Evolutionary conservation across 2,113 vertebrate genomes (phyloP).

Genomic region (Colius striatus): DNA sequence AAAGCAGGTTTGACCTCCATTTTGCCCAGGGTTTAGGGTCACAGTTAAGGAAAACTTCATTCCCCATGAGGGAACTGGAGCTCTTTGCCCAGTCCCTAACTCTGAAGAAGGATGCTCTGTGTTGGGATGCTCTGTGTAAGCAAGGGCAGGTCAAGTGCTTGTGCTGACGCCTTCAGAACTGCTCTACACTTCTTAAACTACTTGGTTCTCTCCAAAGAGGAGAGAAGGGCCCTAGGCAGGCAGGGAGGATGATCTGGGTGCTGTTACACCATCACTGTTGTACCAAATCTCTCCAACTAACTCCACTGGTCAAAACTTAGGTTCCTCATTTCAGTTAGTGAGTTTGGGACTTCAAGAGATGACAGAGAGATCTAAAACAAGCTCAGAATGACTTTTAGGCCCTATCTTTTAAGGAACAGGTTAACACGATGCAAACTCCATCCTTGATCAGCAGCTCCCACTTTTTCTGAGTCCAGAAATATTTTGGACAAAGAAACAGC

Average conservation of each 20-base stretch:
- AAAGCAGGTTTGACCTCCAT: neutral
- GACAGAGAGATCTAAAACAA: neutral
- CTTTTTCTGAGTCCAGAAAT: neutral
- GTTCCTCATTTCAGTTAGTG: fast-evolving
- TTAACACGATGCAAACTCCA: neutral
- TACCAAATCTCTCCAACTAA: neutral
- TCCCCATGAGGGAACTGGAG: neutral
- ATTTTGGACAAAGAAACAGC: neutral
- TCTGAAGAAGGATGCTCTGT: neutral
- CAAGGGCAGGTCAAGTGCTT: neutral
- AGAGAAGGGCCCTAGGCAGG: neutral
- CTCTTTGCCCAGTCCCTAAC: neutral
- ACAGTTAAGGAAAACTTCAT: neutral
- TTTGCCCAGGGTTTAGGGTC: neutral
- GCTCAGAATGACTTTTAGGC: neutral
- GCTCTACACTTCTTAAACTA: neutral
- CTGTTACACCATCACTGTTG: neutral
- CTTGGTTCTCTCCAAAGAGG: neutral
- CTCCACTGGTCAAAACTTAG: neutral
- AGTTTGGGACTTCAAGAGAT: neutral
- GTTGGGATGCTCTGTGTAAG: neutral
- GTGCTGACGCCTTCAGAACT: neutral
- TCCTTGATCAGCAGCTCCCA: neutral
- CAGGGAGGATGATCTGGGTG: neutral
- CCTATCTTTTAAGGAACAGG: neutral